These are phyloP conservation scores for Pelochelys cantorii DNA, from an alignment of 2,797 vertebrate species.

Conservation along the genomic window DNA sequence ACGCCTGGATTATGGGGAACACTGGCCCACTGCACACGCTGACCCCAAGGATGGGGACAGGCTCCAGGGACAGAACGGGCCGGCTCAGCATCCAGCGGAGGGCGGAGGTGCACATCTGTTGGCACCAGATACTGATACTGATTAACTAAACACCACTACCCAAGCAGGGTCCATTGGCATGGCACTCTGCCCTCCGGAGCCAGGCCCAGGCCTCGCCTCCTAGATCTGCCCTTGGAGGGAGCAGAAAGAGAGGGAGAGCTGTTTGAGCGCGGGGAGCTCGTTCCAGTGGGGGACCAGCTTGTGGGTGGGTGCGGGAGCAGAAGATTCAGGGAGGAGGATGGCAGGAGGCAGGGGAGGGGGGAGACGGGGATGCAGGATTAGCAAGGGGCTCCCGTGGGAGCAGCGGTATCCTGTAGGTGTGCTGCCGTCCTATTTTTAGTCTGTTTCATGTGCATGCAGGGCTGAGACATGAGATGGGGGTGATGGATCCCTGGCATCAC, in stretches of 20 bases:
- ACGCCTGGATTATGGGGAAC: no score
- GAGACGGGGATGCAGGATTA: not conserved
- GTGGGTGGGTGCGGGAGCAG: not conserved
- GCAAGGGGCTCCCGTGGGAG: not conserved
- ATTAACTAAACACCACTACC: accelerated
- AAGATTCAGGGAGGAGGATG: not conserved
- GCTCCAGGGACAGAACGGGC: accelerated
- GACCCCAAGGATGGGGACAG: not conserved
- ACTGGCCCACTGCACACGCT: no score
- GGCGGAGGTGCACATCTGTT: not conserved
- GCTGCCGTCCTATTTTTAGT: conserved; percentile 1
- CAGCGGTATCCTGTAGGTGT: not conserved
- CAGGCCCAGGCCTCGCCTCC: no score
- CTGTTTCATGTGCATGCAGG: not conserved
- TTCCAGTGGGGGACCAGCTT: not conserved
- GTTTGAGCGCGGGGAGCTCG: not conserved
- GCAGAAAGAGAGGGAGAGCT: accelerated
- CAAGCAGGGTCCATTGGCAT: accelerated
- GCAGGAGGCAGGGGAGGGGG: not conserved
- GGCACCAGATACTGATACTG: not conserved
- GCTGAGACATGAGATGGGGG: not conserved
- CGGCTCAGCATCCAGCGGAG: conserved; percentile 43
- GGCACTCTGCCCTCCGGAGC: not conserved
- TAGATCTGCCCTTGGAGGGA: accelerated
- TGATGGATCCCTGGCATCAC: not conserved